These are phyloP conservation scores for Okamejei kenojei DNA, from an alignment of 2,797 vertebrate genomes.

Conservation along the genomic window DNA sequence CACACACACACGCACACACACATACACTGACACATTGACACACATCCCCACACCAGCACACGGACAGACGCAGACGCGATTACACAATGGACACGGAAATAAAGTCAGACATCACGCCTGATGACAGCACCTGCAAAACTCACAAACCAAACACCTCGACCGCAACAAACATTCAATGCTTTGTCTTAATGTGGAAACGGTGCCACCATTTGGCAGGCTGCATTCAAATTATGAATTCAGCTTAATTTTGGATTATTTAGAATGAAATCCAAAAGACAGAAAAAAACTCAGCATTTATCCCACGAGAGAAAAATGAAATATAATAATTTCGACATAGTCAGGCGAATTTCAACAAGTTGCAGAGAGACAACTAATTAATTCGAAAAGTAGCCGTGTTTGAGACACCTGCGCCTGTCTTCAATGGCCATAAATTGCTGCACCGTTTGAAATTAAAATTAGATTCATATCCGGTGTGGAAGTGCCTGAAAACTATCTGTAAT, in stretches of 20 bases:
- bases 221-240: background rate
- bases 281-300: background rate
- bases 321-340: background rate
- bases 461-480: background rate
- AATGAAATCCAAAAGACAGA: no score
- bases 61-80: no score
- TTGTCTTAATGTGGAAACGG: background rate
- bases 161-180: no score
- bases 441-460: background rate
- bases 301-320: background rate
- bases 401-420: background rate
- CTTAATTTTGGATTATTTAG: no score
- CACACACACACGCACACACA: no score
- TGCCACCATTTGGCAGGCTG: background rate
- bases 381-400: background rate
- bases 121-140: no score
- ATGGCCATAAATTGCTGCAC: background rate
- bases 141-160: no score
- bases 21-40: no score
- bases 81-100: no score
- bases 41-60: no score
- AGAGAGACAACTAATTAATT: background rate
- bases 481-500: background rate
- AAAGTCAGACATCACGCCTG: no score
- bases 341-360: background rate